A percentile compares a stretch with the other conserved stretches of the same genome.
Conservation (phyloP, 2,888 invertebrate genomes). For the Hypselothyrea guttata region DNA sequence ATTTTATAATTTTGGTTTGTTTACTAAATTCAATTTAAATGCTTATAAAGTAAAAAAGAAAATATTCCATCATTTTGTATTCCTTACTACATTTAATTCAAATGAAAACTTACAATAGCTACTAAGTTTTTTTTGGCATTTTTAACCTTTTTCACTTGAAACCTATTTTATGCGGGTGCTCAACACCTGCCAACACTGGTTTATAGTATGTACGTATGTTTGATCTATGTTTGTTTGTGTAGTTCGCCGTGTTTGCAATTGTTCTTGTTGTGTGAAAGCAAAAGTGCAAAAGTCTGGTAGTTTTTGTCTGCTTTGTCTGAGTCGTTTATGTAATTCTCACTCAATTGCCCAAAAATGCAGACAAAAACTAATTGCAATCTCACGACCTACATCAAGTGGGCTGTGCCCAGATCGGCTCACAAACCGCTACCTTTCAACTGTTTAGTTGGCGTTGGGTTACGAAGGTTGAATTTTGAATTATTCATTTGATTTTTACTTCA, state of each 20-base stretch:
- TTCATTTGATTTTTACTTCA: slow-evolving; percentile 2
- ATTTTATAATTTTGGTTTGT: too few species aligned
- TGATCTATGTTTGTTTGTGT: too few species aligned
- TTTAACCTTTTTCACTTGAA: too few species aligned
- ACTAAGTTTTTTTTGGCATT: too few species aligned
- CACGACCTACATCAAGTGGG: slow-evolving; percentile 52
- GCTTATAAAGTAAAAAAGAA: too few species aligned
- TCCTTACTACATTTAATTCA: too few species aligned
- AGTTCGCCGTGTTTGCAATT: slow-evolving; percentile 11
- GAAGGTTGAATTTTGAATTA: slow-evolving; percentile 15
- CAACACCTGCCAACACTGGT: too few species aligned
- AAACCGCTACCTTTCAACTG: not conserved
- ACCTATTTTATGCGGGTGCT: too few species aligned
- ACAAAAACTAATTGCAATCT: slow-evolving; percentile 53
- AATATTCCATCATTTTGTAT: too few species aligned
- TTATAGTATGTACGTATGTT: not conserved
- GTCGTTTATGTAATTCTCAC: slow-evolving; percentile 6
- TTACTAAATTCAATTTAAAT: too few species aligned
- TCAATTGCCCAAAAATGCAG: slow-evolving; percentile 47
- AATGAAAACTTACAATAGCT: too few species aligned
- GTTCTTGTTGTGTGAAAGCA: slow-evolving; percentile 27
- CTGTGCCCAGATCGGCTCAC: slow-evolving; percentile 7
- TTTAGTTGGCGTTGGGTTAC: not conserved
- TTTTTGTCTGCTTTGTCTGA: slow-evolving; percentile 2
- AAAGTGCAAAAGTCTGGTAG: slow-evolving; percentile 37